phyloP scores from a whole-genome alignment of 37 sponge, comb jelly and placozoan species.

The Theonella swinhoei region DNA sequence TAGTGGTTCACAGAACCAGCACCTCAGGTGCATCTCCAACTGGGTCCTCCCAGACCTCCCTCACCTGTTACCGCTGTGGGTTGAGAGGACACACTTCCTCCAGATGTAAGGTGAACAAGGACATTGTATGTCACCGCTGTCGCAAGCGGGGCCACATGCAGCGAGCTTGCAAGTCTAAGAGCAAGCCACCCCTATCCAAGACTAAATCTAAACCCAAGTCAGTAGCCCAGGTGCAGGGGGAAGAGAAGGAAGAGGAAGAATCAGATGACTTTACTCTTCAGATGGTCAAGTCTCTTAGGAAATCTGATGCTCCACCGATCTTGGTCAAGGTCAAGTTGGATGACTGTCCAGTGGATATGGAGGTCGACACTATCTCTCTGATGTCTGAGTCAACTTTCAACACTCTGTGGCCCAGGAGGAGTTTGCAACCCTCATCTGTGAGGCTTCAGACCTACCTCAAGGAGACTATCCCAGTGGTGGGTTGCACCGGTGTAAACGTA shows the following conservation, averaged over 20 bases:
- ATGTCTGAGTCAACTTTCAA: neutral
- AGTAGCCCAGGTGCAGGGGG: neutral
- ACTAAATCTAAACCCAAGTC: neutral
- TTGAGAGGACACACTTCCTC: neutral
- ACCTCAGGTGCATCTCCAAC: neutral
- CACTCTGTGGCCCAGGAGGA: neutral
- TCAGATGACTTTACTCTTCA: neutral
- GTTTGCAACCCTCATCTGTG: neutral
- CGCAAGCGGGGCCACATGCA: slow-evolving; percentile 19
- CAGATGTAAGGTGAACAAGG: neutral
- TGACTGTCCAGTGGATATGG: neutral
- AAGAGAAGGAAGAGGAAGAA: neutral
- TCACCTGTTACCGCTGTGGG: slow-evolving; percentile 5
- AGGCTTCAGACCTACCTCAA: neutral
- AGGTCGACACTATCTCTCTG: neutral
- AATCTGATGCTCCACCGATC: neutral
- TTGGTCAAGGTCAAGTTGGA: neutral
- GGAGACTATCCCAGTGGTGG: neutral
- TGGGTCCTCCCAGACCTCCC: neutral
- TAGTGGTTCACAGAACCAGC: neutral
- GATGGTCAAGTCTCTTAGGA: neutral
- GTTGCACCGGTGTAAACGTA: neutral
- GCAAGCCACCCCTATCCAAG: neutral
- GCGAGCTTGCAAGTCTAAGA: slow-evolving; percentile 1
- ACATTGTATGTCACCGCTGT: slow-evolving; percentile 1